phyloP scores from a whole-genome alignment of 2,797 vertebrate species.

The Platyrinchus mystaceus region DNA sequence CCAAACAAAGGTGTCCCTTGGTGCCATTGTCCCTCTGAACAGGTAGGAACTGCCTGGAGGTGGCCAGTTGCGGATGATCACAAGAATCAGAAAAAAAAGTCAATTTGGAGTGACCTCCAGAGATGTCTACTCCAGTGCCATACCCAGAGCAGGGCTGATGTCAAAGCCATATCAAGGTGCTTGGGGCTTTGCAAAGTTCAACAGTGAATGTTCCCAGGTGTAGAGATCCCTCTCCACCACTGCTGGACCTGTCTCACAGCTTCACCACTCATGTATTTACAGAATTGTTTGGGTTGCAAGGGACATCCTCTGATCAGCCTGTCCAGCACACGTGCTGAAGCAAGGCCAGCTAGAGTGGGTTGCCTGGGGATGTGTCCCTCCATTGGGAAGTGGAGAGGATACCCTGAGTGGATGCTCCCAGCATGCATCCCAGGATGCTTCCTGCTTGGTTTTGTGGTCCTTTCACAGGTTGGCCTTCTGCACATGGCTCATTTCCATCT shows the following conservation, averaged over 20 bases:
- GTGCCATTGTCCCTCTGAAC: neutral
- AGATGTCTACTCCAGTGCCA: neutral
- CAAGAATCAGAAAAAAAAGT: neutral
- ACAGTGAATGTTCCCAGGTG: accelerated
- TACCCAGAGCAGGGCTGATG: neutral
- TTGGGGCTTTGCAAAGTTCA: neutral
- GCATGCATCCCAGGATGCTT: neutral
- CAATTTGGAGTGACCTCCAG: neutral
- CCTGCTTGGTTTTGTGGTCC: neutral
- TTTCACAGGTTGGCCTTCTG: conserved; percentile 90
- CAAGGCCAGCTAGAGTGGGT: neutral
- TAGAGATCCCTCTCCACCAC: neutral
- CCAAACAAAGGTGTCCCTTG: neutral
- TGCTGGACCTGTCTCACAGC: neutral
- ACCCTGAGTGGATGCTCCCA: neutral
- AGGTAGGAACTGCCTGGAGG: neutral
- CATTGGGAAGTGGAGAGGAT: neutral
- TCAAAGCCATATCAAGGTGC: neutral
- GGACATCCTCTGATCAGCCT: neutral
- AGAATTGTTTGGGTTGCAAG: neutral
- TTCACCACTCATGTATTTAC: neutral
- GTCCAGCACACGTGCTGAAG: neutral
- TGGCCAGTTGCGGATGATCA: neutral
- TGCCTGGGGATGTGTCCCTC: neutral
- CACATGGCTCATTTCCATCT: conserved; percentile 88